Evolutionary conservation across 2,888 invertebrate genomes (phyloP).

Genomic region (Leptodirus hochenwartii): DNA sequence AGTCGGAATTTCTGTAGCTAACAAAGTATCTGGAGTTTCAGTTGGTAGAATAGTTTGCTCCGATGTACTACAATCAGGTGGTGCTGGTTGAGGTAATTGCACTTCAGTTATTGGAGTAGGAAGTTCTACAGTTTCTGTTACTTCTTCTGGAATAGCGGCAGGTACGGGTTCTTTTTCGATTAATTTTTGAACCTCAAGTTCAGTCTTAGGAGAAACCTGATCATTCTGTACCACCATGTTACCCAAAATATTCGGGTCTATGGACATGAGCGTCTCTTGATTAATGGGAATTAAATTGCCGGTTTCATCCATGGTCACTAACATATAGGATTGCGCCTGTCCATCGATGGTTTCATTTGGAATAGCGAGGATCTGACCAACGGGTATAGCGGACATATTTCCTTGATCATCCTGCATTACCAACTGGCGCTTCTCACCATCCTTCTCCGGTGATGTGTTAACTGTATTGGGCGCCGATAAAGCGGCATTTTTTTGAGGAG

Average conservation of each 20-base stretch:
- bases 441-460: slow-evolving; percentile 2
- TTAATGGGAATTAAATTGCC: slow-evolving; percentile 54
- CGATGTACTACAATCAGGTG: background rate
- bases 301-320: slow-evolving; percentile 52
- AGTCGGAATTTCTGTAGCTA: too few relatives aligned
- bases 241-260: slow-evolving; percentile 32
- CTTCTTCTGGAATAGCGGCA: slow-evolving; percentile 17
- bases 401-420: slow-evolving; percentile 27
- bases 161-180: background rate
- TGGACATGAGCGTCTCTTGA: slow-evolving; percentile 43
- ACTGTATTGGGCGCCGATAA: slow-evolving; percentile 4
- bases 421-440: slow-evolving; percentile 19
- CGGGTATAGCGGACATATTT: slow-evolving; percentile 29
- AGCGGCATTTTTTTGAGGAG: slow-evolving; percentile 6
- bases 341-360: slow-evolving; percentile 57
- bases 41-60: slow-evolving; percentile 6
- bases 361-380: slow-evolving; percentile 49
- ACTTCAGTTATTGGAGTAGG: too few relatives aligned
- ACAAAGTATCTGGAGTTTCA: slow-evolving; percentile 9
- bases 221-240: slow-evolving; percentile 35
- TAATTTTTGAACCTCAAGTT: background rate
- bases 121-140: slow-evolving; percentile 14
- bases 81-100: slow-evolving; percentile 6
- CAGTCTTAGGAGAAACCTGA: slow-evolving; percentile 19
- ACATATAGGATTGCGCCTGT: slow-evolving; percentile 51